Base-by-base conservation (phyloP, 2,113 vertebrate species). In the Pitta sordida region DNA sequence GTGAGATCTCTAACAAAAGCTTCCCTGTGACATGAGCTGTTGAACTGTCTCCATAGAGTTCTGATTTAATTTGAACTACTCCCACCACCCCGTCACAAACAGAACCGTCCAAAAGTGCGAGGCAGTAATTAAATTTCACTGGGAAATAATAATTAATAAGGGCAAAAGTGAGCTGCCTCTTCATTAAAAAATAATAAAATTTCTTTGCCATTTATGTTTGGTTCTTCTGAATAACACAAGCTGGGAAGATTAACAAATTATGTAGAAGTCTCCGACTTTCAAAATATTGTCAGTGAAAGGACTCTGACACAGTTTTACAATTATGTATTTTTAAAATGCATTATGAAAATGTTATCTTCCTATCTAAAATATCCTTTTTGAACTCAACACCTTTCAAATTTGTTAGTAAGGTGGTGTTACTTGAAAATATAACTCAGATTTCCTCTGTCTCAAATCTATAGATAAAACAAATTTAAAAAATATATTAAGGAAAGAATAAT, bases 131-230 rank as follows among this genome's bases (percentile, higher is more conserved):
- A 76, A 73, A 92, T 95, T 96, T 95, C 55, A 36, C 59, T 19
- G 62, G 77, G 77, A 53, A 91, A 48, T 93, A 65, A 80, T 94
- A 79, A 95, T 96, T 96, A 96, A 67, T 80, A 87, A 93, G 44
- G 48, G 51, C 91, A 43, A 18, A 68, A 95, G 49, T 32, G n/a
- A 96, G 56, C 48, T 87, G 88, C 77, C 59, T 56, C 89, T 95
- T 58, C 71, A 43, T 93, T 94, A 83, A 86, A 77, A 96, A 96
- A 86, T 86, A 94, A n/a, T n/a, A n/a, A n/a, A n/a, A n/a, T 74
- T 86, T 89, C 69, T 79, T 58, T 73, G 81, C 22, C 55, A 81
- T 95, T 90, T 79, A 58, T 84, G 68, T 83, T 87, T 37, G 29
- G 34, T 46, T 36, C 7, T 3, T 70, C n/a, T 48, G 65, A 86